Base-by-base conservation (phyloP, 2,888 invertebrate species). In the Agrochola litura region DNA sequence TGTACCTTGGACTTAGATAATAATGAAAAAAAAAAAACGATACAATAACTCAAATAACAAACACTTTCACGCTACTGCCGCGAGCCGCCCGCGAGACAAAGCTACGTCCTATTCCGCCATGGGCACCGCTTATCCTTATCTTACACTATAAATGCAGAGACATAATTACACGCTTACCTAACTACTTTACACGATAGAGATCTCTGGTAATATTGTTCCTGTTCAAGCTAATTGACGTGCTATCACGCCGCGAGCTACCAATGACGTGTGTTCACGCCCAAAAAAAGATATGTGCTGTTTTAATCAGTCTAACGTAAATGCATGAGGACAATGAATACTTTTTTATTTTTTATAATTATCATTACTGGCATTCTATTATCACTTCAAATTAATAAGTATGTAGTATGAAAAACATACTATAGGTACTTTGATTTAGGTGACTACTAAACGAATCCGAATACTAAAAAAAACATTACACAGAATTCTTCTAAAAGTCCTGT, bases 61-160 rank as follows among this genome's bases (percentile, higher is more conserved):
- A 25, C 19, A 54, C 25, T 14, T 9, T 30, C 14, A 5, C 10
- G 37, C 61, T 12, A 16, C 6, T 6, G 76, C 52, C 56, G 54
- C 70, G 43, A 49, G 37, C 86, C 77, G 73, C 86, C 73, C 88
- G 87, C 85, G 85, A 86, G 79, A 66, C 71, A 71, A 68, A 68
- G 49, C 68, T 77, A 81, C 72, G 81, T 79, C 75, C 82, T 76
- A 85, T 46, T 82, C 79, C 64, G 81, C 84, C 86, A 88, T 82
- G 80, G 89, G 80, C 85, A 85, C 81, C 85, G 67, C 83, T 71
- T 76, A 85, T 67, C 30, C 43, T 52, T 85, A 58, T 74, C 86
- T 84, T 87, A 86, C 56, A 58, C 84, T 90, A 89, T 82, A 88
- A 82, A 89, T 90, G 89, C 88, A 78, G 77, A 83, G 71, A 86